Conservation (phyloP, 2,797 vertebrate genomes). For the Falco naumanni region DNA sequence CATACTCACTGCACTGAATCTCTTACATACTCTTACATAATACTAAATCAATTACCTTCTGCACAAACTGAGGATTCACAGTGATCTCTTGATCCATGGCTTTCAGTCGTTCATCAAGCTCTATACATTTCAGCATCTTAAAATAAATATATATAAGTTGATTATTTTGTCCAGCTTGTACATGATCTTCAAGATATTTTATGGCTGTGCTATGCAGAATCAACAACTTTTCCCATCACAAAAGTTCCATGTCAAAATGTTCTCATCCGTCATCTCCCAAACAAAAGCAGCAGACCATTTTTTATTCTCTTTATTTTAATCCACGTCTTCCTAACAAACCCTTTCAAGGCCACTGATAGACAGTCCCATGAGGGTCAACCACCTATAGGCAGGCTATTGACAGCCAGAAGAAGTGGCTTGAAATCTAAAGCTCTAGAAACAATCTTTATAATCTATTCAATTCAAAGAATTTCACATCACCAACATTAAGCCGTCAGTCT, state of each 20-base stretch:
- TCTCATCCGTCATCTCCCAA: neutral
- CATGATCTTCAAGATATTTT: neutral
- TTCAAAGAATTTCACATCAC: neutral
- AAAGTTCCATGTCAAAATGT: neutral
- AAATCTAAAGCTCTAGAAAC: neutral
- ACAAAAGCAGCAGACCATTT: neutral
- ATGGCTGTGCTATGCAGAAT: rapidly evolving
- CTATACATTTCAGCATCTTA: conserved; percentile 99
- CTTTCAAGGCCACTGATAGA: neutral
- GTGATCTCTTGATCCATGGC: conserved; percentile 99
- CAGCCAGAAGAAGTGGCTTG: neutral
- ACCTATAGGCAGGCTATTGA: neutral
- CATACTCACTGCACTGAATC: neutral
- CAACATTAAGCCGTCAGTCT: neutral
- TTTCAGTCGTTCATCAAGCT: conserved; percentile 98
- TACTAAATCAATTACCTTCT: conserved; percentile 86
- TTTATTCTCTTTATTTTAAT: neutral
- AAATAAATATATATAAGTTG: neutral
- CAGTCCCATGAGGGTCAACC: neutral
- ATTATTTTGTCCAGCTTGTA: neutral
- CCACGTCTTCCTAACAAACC: neutral
- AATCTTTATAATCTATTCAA: neutral
- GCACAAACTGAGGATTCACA: conserved; percentile 99
- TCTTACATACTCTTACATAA: neutral
- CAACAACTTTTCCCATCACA: neutral